phyloP scores from a whole-genome alignment of 2,113 vertebrate genomes.

The Thunnus thynnus region DNA sequence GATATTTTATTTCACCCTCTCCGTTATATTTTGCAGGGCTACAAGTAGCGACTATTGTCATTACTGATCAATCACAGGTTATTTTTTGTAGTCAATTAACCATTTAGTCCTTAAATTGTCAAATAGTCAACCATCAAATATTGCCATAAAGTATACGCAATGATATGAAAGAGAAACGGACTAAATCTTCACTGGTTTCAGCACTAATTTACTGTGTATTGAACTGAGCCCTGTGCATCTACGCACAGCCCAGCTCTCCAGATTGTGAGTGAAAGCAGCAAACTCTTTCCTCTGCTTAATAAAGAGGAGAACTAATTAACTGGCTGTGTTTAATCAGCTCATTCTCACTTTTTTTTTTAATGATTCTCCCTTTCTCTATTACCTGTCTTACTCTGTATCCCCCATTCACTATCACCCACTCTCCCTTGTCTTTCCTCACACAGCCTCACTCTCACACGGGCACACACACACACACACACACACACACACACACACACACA shows the following conservation, averaged over 20 bases:
- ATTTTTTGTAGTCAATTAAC: neutral
- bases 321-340: slow-evolving; percentile 84
- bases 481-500: slow-evolving; percentile 12
- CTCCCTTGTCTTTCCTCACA: slow-evolving; percentile 10
- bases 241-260: slow-evolving; percentile 3
- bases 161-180: too few relatives aligned
- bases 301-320: slow-evolving; percentile 83
- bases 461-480: slow-evolving; percentile 13
- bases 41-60: neutral
- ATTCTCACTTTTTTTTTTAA: slow-evolving; percentile 39
- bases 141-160: neutral
- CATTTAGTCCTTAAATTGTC: neutral
- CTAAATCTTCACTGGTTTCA: neutral
- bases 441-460: slow-evolving; percentile 1
- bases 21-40: too few relatives aligned
- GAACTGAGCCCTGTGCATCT: neutral
- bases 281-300: slow-evolving; percentile 75
- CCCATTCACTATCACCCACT: slow-evolving; percentile 27
- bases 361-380: slow-evolving; percentile 25
- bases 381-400: slow-evolving; percentile 22
- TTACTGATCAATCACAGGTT: neutral
- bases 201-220: neutral
- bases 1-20: too few relatives aligned
- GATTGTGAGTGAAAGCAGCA: slow-evolving; percentile 34
- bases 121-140: neutral